Evolutionary conservation across 2,888 invertebrate species (phyloP).

Genomic region (Melipona bicolor): DNA sequence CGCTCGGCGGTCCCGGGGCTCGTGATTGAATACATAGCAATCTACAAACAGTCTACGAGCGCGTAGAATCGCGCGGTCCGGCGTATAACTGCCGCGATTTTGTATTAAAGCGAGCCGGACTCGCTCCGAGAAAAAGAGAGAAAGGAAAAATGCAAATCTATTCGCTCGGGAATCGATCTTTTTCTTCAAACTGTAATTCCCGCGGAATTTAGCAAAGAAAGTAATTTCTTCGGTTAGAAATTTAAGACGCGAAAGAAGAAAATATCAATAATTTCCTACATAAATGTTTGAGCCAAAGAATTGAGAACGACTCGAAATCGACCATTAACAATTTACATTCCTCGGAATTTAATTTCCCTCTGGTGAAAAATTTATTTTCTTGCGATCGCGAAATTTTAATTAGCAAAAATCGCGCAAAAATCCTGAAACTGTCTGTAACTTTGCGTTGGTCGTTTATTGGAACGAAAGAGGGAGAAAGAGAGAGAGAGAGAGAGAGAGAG

Average conservation of each 20-base stretch:
- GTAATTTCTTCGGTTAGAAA: too few species aligned
- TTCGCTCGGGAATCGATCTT: too few species aligned
- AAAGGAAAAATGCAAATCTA: background rate
- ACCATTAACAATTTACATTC: background rate
- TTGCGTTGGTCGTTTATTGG: background rate
- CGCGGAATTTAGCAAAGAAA: too few species aligned
- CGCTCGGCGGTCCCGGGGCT: slow-evolving; percentile 45
- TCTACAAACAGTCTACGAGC: slow-evolving; percentile 66
- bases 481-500: background rate
- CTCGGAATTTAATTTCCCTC: background rate
- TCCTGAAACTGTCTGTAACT: background rate
- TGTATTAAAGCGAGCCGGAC: background rate
- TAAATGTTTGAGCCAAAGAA: background rate
- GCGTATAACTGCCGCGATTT: background rate
- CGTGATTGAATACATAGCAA: slow-evolving; percentile 64
- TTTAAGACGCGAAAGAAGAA: background rate
- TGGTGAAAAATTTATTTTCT: background rate
- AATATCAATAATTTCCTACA: background rate
- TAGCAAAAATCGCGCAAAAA: background rate
- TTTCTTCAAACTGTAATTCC: too few species aligned
- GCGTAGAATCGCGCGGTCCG: slow-evolving; percentile 20
- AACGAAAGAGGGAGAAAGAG: background rate
- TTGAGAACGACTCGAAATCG: background rate
- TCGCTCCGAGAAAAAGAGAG: background rate
- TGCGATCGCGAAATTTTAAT: background rate